phyloP scores from a whole-genome alignment of 1,140 invertebrate genomes.

The Thaumatotibia leucotreta region DNA sequence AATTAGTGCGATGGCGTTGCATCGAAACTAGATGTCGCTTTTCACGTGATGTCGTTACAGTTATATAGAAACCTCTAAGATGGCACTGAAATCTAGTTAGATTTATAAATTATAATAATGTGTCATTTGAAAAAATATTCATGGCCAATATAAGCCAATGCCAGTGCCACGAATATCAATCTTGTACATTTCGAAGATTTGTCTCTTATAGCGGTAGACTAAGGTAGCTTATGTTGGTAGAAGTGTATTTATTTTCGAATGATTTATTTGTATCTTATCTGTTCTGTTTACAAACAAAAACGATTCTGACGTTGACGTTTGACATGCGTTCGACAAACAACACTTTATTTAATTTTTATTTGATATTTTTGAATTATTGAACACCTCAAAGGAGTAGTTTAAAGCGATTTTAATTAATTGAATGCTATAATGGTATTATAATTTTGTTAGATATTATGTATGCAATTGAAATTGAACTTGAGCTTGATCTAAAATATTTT shows the following conservation, averaged over 20 bases:
- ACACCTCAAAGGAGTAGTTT: neutral
- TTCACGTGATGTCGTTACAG: constrained; percentile 19
- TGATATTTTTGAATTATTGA: neutral
- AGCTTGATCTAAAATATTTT: neutral
- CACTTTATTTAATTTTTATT: neutral
- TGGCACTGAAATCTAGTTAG: constrained; percentile 21
- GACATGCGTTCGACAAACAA: neutral
- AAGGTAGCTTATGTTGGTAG: no score
- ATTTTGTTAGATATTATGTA: neutral
- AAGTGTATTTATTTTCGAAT: no score
- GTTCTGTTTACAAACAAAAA: neutral
- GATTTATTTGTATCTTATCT: neutral
- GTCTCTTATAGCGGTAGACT: neutral
- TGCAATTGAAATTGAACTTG: neutral
- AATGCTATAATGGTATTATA: neutral
- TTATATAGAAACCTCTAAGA: constrained; percentile 22
- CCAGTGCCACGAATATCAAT: no score
- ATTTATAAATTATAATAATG: no score
- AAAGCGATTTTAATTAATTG: neutral
- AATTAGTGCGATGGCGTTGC: neutral
- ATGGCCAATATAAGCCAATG: no score
- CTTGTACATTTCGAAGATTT: no score
- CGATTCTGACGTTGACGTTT: neutral
- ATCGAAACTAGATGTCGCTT: constrained; percentile 1
- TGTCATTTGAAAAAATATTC: no score